Conservation (phyloP, 1,140 invertebrate species). For the Platorchestia sp. region DNA sequence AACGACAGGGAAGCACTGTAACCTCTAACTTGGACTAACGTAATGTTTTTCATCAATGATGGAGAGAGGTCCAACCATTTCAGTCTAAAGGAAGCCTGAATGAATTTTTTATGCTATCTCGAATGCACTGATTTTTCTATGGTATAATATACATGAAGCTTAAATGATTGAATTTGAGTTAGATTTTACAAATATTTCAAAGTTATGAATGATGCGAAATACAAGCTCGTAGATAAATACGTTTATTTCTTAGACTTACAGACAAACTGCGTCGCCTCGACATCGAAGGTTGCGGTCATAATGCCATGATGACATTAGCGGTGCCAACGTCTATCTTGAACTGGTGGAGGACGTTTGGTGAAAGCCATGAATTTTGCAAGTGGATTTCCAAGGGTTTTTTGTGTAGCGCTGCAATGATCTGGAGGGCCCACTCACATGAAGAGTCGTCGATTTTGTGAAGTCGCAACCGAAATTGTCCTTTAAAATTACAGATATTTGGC, state of each 20-base stretch:
- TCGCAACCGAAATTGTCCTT: slow-evolving; percentile 18
- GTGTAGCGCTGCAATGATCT: slow-evolving; percentile 30
- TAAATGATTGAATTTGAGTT: no score
- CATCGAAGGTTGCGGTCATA: not conserved
- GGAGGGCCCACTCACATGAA: slow-evolving; percentile 16
- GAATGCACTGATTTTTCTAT: no score
- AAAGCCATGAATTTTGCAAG: slow-evolving; percentile 44
- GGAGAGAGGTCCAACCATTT: no score
- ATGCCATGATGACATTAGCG: not conserved
- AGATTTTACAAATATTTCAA: not conserved
- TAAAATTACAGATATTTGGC: not conserved
- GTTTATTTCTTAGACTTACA: not conserved
- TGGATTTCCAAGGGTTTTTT: slow-evolving; percentile 24
- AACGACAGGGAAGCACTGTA: no score
- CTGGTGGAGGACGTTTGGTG: slow-evolving; percentile 15
- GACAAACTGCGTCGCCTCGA: not conserved
- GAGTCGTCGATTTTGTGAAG: slow-evolving; percentile 55
- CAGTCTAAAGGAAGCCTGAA: no score
- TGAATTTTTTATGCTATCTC: no score
- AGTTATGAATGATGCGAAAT: not conserved
- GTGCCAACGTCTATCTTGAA: slow-evolving; percentile 43
- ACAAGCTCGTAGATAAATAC: not conserved
- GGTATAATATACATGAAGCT: no score
- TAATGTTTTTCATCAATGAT: no score
- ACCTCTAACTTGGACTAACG: no score